Base-by-base conservation (phyloP, 2,797 vertebrate species). In the Catamblyrhynchus diadema region DNA sequence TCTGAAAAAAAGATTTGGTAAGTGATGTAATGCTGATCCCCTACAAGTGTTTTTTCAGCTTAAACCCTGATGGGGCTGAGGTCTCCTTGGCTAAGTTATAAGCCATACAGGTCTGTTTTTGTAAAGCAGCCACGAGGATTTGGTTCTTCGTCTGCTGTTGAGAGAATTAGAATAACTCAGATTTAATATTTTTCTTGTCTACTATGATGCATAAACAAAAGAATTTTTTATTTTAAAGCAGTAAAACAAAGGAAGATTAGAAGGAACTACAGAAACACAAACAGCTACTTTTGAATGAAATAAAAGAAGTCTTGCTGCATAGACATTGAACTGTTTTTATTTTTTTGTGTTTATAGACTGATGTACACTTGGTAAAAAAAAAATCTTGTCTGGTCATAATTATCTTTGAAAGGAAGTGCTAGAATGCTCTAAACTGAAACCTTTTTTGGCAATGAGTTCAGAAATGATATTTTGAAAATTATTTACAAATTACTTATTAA, bases 141-240 rank as follows among this genome's bases (percentile, higher is more conserved):
- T 73, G 1, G 11, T 79, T 24, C 12, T 86, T 89, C 14, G 9
- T 59, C 42, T 53, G 72, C 19, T 44, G 7, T 69, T 61, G 27
- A 21, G 11, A 86, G 47, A 73, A 74, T 64, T 33, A 91, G 73
- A 94, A 67, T 10, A 62, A 70, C 62, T 91, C 25, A 54, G 7
- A 93, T 69, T 94, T 92, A 74, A 59, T 95, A 92, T 32, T 71
- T 93, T 96, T 75, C 12, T 80, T 88, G 32, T 54, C 22, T 88
- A n/a, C 48, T 72, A 48, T 10, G n/a, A 44, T 84, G 35, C 33
- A 61, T 72, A 50, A 56, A 87, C 32, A 24, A 4, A 28, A 41
- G 11, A 20, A 1, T 13, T 70, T 65, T 84, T 90, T 87, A 78
- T 87, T 80, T 3, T 3, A 4, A 81, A 94, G 59, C 69, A 86